phyloP scores from a whole-genome alignment of 1,140 invertebrate genomes.

The Sitophilus oryzae region DNA sequence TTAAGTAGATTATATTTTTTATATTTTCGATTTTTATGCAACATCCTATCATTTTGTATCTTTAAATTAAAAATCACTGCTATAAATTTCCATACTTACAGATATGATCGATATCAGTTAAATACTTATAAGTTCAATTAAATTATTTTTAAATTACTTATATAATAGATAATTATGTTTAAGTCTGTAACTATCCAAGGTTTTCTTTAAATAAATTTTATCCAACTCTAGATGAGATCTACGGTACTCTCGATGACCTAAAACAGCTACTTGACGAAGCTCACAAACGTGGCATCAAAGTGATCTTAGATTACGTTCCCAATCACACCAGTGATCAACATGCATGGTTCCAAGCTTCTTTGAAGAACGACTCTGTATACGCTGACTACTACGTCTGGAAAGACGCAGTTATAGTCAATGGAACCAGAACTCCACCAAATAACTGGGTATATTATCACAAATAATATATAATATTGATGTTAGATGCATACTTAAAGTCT shows the following conservation, averaged over 20 bases:
- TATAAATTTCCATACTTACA: too few species aligned
- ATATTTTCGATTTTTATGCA: too few species aligned
- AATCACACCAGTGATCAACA: conserved; percentile 79
- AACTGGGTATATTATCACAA: conserved; percentile 82
- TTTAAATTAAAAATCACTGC: too few species aligned
- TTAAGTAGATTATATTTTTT: too few species aligned
- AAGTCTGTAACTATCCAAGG: too few species aligned
- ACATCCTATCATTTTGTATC: too few species aligned
- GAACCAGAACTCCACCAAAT: conserved; percentile 55
- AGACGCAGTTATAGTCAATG: conserved; percentile 50
- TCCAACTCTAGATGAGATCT: conserved; percentile 39
- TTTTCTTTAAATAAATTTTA: too few species aligned
- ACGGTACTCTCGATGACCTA: conserved; percentile 70
- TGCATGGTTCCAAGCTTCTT: conserved; percentile 70
- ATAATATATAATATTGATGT: conserved; percentile 49
- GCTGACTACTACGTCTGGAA: conserved; percentile 75
- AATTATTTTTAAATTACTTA: too few species aligned
- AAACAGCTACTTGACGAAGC: conserved; percentile 55
- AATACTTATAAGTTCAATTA: too few species aligned
- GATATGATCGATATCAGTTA: too few species aligned
- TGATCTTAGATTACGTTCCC: conserved; percentile 79
- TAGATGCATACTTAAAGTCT: conserved; percentile 53
- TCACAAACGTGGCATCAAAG: conserved; percentile 60
- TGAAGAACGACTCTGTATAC: conserved; percentile 52
- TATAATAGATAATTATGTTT: too few species aligned